A percentile compares a stretch with the other conserved stretches of the same genome.
Evolutionary conservation across 2,113 vertebrate species (phyloP).

Genomic region (Todiramphus chloris): DNA sequence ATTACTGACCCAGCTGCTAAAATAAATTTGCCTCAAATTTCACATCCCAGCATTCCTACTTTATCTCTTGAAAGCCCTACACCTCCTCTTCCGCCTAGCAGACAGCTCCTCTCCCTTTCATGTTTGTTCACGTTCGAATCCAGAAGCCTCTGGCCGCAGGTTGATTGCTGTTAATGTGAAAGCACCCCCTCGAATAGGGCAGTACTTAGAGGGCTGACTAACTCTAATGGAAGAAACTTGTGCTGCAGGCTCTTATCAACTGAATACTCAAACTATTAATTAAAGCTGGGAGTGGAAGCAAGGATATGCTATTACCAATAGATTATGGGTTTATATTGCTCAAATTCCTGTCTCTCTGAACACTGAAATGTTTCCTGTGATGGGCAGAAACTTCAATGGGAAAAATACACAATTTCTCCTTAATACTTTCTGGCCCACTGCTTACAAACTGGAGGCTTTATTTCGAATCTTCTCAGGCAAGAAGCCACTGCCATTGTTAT

Average conservation of each 20-base stretch:
- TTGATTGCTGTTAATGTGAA: not conserved
- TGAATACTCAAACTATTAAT: not conserved
- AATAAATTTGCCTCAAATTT: not conserved
- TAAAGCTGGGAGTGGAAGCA: not conserved
- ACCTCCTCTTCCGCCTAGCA: not conserved
- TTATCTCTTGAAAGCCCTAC: not conserved
- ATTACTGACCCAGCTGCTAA: not conserved
- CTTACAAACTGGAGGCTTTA: not conserved
- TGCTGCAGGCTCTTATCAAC: not conserved
- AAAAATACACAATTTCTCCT: not conserved
- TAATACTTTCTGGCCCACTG: not conserved
- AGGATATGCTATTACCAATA: not conserved
- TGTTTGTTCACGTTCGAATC: not conserved
- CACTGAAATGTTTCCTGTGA: not conserved
- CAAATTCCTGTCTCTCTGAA: not conserved
- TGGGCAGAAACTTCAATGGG: not conserved
- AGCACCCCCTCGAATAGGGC: not conserved
- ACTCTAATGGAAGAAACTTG: not conserved
- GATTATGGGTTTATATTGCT: not conserved
- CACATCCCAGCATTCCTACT: not conserved
- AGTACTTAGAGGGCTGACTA: not conserved
- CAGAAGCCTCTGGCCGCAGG: not conserved
- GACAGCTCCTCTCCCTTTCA: not conserved
- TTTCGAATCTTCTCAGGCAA: not conserved
- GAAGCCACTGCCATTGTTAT: not conserved